A percentile compares a stretch with the other conserved stretches of the same genome.
Conservation (phyloP, 2,113 vertebrate species). For the Numenius arquata region DNA sequence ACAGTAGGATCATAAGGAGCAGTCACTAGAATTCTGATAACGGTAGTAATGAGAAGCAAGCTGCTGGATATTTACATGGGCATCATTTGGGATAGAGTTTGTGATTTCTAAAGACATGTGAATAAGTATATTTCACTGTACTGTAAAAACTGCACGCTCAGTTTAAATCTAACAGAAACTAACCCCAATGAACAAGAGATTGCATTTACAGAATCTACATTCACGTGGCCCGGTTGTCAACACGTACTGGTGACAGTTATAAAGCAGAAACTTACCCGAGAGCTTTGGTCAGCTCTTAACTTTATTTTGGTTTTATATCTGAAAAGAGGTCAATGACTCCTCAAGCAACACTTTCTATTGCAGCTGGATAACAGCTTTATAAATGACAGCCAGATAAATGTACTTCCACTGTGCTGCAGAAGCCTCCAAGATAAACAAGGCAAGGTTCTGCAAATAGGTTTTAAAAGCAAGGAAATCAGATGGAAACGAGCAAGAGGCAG, state of each 20-base stretch:
- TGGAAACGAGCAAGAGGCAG: background rate
- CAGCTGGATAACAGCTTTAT: background rate
- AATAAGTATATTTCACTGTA: background rate
- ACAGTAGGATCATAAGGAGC: background rate
- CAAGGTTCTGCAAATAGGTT: background rate
- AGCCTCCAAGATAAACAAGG: background rate
- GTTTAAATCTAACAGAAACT: background rate
- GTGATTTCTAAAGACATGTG: too few species aligned
- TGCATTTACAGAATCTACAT: background rate
- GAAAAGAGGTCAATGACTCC: background rate
- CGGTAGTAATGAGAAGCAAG: background rate
- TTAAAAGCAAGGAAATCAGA: background rate
- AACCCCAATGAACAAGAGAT: background rate
- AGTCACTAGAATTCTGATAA: background rate
- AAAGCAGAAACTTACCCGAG: background rate
- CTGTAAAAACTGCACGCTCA: background rate
- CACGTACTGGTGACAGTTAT: background rate
- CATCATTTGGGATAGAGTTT: too few species aligned
- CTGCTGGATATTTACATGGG: background rate
- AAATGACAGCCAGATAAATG: background rate
- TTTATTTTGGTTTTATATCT: background rate
- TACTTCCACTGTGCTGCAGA: background rate
- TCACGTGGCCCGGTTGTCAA: background rate
- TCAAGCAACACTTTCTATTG: background rate
- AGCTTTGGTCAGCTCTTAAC: background rate